Evolutionary conservation across 2,113 vertebrate genomes (phyloP), one percentile per base, ranked within the genome.

Genomic region (Macquaria australasica): DNA sequence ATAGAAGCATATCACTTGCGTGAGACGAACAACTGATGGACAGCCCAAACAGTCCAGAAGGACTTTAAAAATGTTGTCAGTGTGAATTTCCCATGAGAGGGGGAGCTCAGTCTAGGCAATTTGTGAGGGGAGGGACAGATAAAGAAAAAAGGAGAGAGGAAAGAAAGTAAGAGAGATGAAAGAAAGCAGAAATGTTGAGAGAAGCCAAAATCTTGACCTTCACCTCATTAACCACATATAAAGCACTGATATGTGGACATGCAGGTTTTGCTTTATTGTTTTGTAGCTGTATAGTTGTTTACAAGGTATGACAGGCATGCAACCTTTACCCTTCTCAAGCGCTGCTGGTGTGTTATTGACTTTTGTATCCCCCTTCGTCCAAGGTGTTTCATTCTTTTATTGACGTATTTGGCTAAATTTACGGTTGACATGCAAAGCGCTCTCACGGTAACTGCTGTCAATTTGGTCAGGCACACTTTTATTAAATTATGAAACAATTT

Each of bases 401-500:
- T 89, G 88, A 87, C 78, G 6, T 60, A 58, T 86, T 89, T 80
- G 82, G 88, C 80, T 25, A 76, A 79, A 85, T 89, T 71, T 39
- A 68, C 21, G 1, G 31, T 62, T 87, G 69, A 64, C 89, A 76
- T 88, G 85, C 89, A 62, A 88, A 62, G 66, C 43, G 3, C 59
- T 89, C 83, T 84, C 81, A 64, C 63, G 45, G 77, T 83, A 92
- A 91, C 78, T 87, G 82, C 69, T 82, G 78, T 90, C 89, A 90
- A 74, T 87, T 89, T 83, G 41, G 58, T 82, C 74, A 63, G 74
- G 81, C 15, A 73, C 64, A 45, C 70, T 70, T 89, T 77, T 71
- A 68, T 83, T 76, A 85, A 92, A 89, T 87, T 89, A 82, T 77
- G 68, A 82, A 91, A 89, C 79, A 78, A 91, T 92, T 88, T 85